These are phyloP conservation scores for Grammomys surdaster DNA, from an alignment of 2,113 vertebrate genomes.

Conservation along the genomic window DNA sequence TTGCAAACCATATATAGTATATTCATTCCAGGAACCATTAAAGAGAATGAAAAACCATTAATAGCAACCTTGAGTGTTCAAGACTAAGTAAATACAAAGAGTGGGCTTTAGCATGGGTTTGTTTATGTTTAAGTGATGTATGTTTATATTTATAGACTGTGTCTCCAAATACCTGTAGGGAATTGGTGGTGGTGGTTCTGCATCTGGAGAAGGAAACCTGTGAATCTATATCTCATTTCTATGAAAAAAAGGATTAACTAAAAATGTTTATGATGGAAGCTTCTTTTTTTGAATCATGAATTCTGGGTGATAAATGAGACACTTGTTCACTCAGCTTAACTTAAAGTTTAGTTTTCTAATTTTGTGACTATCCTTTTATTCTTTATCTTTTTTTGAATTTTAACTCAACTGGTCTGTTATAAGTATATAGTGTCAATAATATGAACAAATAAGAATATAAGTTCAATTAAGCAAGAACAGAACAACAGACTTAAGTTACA, in stretches of 20 bases:
- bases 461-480: slow-evolving; percentile 36
- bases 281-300: neutral
- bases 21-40: slow-evolving; percentile 2
- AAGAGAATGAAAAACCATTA: neutral
- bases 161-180: neutral
- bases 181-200: neutral
- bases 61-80: neutral
- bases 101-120: neutral
- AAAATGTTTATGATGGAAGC: neutral
- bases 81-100: slow-evolving; percentile 41
- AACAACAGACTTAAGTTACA: neutral
- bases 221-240: slow-evolving; percentile 14
- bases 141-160: slow-evolving; percentile 19
- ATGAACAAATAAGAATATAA: slow-evolving; percentile 28
- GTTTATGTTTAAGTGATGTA: slow-evolving; percentile 21
- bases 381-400: slow-evolving; percentile 8
- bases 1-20: neutral
- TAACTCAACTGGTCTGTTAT: neutral
- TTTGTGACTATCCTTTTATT: neutral
- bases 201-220: slow-evolving; percentile 8
- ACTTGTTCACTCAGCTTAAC: neutral
- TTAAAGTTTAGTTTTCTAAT: slow-evolving; percentile 28
- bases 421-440: neutral
- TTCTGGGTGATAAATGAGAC: slow-evolving; percentile 16
- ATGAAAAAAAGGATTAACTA: neutral